Base-by-base conservation (phyloP, 1,140 invertebrate species). In the Adelges cooleyi region DNA sequence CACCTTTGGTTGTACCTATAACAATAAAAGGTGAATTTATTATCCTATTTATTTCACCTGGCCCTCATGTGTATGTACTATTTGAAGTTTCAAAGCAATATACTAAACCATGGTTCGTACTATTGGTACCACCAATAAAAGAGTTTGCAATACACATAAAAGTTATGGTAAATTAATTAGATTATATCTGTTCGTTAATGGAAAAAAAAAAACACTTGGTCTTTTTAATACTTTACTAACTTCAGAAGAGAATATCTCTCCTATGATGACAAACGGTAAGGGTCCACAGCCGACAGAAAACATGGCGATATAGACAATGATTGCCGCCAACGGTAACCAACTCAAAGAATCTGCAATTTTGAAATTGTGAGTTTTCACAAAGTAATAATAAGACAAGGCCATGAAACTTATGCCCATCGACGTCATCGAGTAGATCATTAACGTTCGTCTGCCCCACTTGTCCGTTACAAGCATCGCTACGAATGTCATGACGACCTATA, bases 241-340 rank as follows among this genome's bases (percentile, higher is more conserved):
- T 20, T 62, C 56, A 6, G 56, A 62, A 3, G 56, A 62, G 66
- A 86, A 83, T 15, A 85, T 76, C 72, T 86, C 85, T 0, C 82
- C 77, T 46, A 80, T 77, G 0, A 85, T 71, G 2, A 86, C 74
- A 70, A 80, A 82, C 0, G 84, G 83, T 49, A 81, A 71, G 2
- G 74, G 74, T 3, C 78, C 79, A 38, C 77, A 69, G 0, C 79
- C 80, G 0, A 80, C 33, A 15, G 75, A 73, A 50, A 77, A 80
- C 0, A 75, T 72, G 1, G 82, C 71, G 48, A 86, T 79, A 68
- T 80, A 86, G 2, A 80, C 25, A 3, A 77, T 77, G 0, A 81
- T 52, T 3, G 80, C 75, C 0, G 77, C 38, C 0, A 85, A 72
- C 3, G 83, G 79, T 2, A 84, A 66, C 77, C 77, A 80, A 13